Percentiles rank a stretch among this genome's conserved stretches.
Evolutionary conservation across 2,888 invertebrate species (phyloP).

Genomic region (Choristoneura rosaceana): DNA sequence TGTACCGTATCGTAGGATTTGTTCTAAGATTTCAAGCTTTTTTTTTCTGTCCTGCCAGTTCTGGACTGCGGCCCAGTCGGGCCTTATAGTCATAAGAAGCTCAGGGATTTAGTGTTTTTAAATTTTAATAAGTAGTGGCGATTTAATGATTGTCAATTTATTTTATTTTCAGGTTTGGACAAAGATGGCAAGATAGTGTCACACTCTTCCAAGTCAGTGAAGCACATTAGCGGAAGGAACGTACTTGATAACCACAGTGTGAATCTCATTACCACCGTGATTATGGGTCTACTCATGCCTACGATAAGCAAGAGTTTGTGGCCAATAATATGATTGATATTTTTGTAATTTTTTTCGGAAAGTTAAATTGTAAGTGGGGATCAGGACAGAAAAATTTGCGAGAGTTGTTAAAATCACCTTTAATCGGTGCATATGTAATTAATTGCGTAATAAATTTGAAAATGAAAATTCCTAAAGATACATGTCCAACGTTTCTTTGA

Average conservation of each 20-base stretch:
- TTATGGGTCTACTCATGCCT: conserved; percentile 90
- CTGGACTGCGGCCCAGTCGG: no score
- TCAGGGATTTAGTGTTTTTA: no score
- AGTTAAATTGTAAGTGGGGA: not conserved
- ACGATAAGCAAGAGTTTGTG: conserved; percentile 79
- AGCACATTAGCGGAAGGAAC: conserved; percentile 90
- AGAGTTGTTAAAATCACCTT: not conserved
- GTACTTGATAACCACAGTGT: conserved; percentile 95
- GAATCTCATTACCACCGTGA: conserved; percentile 92
- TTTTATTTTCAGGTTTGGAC: conserved; percentile 86
- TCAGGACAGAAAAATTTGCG: not conserved
- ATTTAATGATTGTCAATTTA: not conserved
- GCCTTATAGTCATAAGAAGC: no score
- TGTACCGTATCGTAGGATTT: no score
- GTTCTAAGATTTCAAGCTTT: no score
- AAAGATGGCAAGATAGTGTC: conserved; percentile 90
- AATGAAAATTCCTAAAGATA: no score
- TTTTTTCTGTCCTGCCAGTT: no score
- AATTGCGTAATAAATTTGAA: no score
- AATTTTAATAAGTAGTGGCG: no score
- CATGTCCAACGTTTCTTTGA: no score
- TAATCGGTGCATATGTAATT: not conserved
- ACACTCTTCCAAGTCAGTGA: conserved; percentile 88
- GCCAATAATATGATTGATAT: conserved; percentile 56
- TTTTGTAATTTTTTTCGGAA: not conserved